Conservation (phyloP, 2,113 vertebrate genomes). For the Engraulis encrasicolus region DNA sequence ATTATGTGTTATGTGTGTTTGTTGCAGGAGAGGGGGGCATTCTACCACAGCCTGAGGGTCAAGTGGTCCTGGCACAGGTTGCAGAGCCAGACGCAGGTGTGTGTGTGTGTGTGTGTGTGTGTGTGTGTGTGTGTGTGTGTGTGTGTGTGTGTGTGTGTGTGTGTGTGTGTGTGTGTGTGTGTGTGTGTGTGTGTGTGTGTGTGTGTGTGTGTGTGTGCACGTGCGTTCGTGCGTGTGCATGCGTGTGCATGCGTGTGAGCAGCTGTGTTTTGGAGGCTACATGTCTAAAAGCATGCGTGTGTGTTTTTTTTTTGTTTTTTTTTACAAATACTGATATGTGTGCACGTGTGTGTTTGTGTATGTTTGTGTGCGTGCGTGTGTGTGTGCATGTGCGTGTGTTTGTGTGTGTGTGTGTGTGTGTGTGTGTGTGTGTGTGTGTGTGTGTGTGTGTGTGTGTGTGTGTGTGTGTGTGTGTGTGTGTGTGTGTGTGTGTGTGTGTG, state of each 20-base stretch:
- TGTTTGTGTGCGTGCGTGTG: no score
- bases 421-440: no score
- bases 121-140: neutral
- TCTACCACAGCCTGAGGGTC: slow-evolving; percentile 38
- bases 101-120: neutral
- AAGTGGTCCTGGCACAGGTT: slow-evolving; percentile 31
- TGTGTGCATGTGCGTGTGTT: no score
- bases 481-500: no score
- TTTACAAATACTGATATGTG: no score
- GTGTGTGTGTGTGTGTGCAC: neutral
- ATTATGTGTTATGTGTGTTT: neutral
- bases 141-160: neutral
- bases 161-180: neutral
- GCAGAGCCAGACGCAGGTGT: slow-evolving; percentile 25
- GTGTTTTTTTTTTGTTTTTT: neutral
- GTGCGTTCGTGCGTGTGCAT: neutral
- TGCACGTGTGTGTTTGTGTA: no score
- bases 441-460: no score
- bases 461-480: no score
- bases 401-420: no score
- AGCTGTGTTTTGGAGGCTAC: no score
- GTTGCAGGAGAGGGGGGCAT: slow-evolving; percentile 54
- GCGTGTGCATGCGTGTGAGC: neutral
- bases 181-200: neutral
- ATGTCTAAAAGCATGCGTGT: neutral